Percentiles rank a stretch among this genome's conserved stretches.
Evolutionary conservation across 2,113 vertebrate genomes (phyloP).

Genomic region (Hyperoodon ampullatus): DNA sequence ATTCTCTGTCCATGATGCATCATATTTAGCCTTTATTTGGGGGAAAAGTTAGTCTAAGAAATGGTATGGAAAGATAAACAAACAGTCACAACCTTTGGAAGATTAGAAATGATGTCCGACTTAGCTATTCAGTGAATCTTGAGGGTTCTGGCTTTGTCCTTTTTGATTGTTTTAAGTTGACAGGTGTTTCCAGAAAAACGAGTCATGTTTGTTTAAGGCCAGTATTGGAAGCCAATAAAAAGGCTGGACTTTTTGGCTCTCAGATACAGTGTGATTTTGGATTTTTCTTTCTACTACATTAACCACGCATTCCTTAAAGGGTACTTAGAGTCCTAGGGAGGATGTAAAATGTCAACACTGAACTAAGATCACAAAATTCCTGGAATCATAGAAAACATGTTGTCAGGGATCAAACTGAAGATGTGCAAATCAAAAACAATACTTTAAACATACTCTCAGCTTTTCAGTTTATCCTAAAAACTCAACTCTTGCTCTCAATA

Average conservation of each 20-base stretch:
- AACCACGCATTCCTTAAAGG: conserved; percentile 74
- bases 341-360: conserved; percentile 75
- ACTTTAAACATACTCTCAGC: conserved; percentile 34
- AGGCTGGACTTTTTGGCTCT: conserved; percentile 55
- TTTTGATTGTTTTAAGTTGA: neutral
- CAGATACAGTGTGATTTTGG: conserved; percentile 64
- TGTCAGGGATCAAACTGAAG: conserved; percentile 64
- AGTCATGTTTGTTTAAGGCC: conserved; percentile 59
- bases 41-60: conserved; percentile 65
- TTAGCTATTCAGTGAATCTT: conserved; percentile 15
- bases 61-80: conserved; percentile 41
- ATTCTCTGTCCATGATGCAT: conserved; percentile 64
- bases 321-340: conserved; percentile 71
- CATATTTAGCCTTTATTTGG: conserved; percentile 60
- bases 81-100: conserved; percentile 26
- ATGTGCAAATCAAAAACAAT: conserved; percentile 74
- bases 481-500: neutral
- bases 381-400: conserved; percentile 66
- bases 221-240: conserved; percentile 62
- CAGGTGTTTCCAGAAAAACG: conserved; percentile 69
- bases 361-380: conserved; percentile 72
- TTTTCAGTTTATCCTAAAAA: conserved; percentile 41
- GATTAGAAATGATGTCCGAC: conserved; percentile 58
- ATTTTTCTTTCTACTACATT: conserved; percentile 73
- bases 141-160: conserved; percentile 52